Percentiles rank a stretch among this genome's conserved stretches.
Conservation (phyloP, 2,113 vertebrate genomes). For the Manacus vitellinus region DNA sequence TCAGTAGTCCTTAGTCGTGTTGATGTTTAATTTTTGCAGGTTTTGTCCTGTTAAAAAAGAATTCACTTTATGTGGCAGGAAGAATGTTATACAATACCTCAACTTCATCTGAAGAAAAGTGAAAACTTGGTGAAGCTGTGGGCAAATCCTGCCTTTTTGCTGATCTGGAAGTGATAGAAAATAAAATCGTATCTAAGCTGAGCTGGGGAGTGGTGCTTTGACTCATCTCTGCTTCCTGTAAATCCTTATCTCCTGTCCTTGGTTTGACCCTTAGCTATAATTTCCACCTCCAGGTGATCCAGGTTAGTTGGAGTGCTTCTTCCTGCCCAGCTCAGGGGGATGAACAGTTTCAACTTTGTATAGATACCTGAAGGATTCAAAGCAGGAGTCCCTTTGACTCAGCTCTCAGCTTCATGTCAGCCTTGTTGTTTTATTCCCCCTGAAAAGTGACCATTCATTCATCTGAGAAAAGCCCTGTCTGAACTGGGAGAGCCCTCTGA, state of each 20-base stretch:
- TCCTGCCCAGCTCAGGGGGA: background rate
- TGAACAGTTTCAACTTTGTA: background rate
- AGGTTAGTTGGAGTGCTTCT: background rate
- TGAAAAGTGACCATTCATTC: background rate
- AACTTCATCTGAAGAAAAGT: background rate
- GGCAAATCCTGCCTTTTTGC: background rate
- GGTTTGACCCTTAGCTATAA: background rate
- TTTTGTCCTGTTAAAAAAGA: background rate
- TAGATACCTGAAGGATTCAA: background rate
- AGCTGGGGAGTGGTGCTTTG: background rate
- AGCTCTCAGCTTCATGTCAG: background rate
- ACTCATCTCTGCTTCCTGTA: background rate
- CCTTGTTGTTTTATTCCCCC: background rate
- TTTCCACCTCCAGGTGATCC: background rate
- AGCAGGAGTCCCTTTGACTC: background rate
- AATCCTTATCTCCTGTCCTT: background rate
- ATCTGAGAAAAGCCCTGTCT: background rate
- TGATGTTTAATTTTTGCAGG: background rate
- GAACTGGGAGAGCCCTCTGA: background rate
- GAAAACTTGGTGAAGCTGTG: background rate
- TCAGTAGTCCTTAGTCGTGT: background rate
- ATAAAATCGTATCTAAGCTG: background rate
- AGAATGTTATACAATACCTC: no score
- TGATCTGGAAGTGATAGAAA: background rate
- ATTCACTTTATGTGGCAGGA: background rate